Conservation (phyloP, 2,888 invertebrate genomes). For the Liposcelis brunnea region DNA sequence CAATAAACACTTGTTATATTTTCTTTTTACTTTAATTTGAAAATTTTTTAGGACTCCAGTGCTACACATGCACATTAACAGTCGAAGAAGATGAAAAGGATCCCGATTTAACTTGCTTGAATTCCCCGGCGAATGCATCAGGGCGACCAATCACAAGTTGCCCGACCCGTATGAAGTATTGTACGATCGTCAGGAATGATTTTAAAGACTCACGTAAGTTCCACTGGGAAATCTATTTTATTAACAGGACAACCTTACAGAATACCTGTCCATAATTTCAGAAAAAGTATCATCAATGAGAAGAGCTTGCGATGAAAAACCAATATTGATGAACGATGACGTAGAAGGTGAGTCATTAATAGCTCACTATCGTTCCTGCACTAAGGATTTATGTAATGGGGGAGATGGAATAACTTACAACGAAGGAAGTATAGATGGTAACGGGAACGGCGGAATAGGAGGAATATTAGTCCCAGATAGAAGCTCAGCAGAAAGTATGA, state of each 20-base stretch:
- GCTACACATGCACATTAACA: background rate
- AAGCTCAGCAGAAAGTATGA: background rate
- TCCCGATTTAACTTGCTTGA: background rate
- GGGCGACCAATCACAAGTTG: background rate
- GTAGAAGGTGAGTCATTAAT: background rate
- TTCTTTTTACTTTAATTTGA: too few species aligned
- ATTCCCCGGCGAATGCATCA: background rate
- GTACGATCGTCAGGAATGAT: background rate
- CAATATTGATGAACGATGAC: background rate
- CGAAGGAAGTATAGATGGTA: background rate
- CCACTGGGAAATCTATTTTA: too few species aligned
- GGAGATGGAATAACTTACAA: background rate
- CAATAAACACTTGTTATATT: too few species aligned
- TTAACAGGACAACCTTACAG: too few species aligned
- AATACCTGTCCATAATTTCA: too few species aligned
- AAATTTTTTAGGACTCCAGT: background rate
- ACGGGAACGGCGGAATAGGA: background rate
- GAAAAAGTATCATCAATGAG: background rate
- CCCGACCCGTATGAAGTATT: slow-evolving; percentile 2
- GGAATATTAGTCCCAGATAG: background rate
- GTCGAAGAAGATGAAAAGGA: background rate
- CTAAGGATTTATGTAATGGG: background rate
- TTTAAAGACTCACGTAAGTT: background rate
- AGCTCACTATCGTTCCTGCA: slow-evolving; percentile 1
- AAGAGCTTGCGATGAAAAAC: background rate